Base-by-base conservation (phyloP, 2,888 invertebrate species). In the Yponomeuta sedellus region DNA sequence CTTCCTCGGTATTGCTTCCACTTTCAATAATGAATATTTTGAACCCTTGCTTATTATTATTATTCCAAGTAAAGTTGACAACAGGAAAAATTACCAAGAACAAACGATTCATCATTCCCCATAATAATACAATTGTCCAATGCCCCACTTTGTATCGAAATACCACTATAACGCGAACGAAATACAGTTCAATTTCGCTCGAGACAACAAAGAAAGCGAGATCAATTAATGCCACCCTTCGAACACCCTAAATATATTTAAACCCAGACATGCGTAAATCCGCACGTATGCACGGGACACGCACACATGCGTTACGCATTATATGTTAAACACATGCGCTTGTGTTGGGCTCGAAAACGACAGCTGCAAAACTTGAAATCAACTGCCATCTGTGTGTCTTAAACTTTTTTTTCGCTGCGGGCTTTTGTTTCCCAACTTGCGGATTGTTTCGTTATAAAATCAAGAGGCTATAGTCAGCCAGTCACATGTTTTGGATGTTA, bases 291-390 rank as follows among this genome's bases (percentile, higher is more conserved):
- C 34, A 20, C n/a, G 11, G 4, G 58, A 19, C 44, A 52, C 44
- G 44, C 44, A 52, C 44, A 52, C 44, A 52, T 52, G 44, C 44
- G 16, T 16, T 12, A 12, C 28, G 40, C 25, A 66, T 62, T 62
- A 62, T 62, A 75, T 72, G 72, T 68, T 70, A 68, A 40, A 68
- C 66, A 69, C 69, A 67, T 70, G 70, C 73, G 71, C 73, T 72
- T 76, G 75, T 75, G 75, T 75, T 34, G 34, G 75, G 78, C 76
- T 79, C 81, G 75, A 80, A n/a, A 77, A 16, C 80, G 85, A 83
- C 90, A 90, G 90, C 90, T 91, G 90, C 90, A 83, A 75, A 86
- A 86, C 84, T 86, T 80, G 86, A 82, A 86, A 83, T 77, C 79
- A 73, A 73, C 71, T 65, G 81, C 69, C 80, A 75, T 62, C 66